Evolutionary conservation across 2,113 vertebrate species (phyloP).

Genomic region (Podarcis muralis): DNA sequence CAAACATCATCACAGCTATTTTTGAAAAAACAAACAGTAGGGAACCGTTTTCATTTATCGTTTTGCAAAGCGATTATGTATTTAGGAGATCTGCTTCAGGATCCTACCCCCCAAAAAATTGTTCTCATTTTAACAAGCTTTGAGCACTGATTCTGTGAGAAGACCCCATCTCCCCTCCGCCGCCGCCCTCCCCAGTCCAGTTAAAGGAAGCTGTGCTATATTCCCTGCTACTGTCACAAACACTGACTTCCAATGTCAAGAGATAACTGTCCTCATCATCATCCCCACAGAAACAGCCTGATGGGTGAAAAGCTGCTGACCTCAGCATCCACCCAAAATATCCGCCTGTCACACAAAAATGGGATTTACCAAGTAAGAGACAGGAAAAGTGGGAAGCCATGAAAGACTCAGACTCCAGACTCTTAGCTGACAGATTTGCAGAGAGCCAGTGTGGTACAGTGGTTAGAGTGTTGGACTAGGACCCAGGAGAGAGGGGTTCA

Average conservation of each 20-base stretch:
- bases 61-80: too few species aligned
- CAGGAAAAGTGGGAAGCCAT: background rate
- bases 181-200: too few species aligned
- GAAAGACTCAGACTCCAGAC: background rate
- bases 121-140: background rate
- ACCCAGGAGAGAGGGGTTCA: background rate
- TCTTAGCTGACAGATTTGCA: conserved; percentile 24
- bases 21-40: too few species aligned
- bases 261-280: background rate
- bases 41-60: too few species aligned
- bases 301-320: conserved; percentile 29
- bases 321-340: conserved; percentile 11
- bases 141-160: background rate
- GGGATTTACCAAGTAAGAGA: background rate
- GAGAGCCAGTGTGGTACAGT: background rate
- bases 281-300: background rate
- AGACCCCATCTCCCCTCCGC: too few species aligned
- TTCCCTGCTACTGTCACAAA: conserved; percentile 4
- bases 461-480: background rate
- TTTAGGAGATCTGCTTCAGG: background rate
- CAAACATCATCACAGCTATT: too few species aligned
- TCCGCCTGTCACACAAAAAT: background rate
- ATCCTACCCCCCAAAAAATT: background rate
- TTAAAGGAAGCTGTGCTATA: too few species aligned
- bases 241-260: background rate